Conservation (phyloP, 2,888 invertebrate genomes). For the Himalopsyche tibetana region DNA sequence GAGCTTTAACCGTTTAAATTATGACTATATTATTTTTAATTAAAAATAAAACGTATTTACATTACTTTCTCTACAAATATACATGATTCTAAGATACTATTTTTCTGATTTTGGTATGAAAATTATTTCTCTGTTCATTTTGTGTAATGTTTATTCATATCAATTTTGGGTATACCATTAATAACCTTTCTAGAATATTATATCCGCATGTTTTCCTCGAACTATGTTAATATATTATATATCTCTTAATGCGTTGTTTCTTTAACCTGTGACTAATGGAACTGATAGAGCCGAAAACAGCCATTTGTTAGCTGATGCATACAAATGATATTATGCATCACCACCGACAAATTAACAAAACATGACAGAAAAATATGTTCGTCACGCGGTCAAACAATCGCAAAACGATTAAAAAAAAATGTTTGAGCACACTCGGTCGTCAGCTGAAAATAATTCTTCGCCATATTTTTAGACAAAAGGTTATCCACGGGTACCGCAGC, state of each 20-base stretch:
- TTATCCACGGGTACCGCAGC: not conserved
- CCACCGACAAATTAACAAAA: constrained; percentile 7
- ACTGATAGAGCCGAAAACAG: not conserved
- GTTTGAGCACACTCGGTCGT: constrained; percentile 21
- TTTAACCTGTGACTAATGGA: constrained; percentile 38
- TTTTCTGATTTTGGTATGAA: no score
- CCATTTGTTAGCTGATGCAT: constrained; percentile 45
- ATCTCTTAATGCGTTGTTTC: not conserved
- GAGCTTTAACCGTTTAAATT: no score
- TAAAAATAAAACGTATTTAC: no score
- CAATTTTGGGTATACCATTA: no score
- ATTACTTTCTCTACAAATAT: no score
- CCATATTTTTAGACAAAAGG: constrained; percentile 34
- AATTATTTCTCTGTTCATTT: no score
- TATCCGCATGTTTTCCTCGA: no score
- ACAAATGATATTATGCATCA: constrained; percentile 44
- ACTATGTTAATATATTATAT: not conserved
- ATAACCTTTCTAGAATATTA: no score
- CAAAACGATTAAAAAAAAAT: not conserved
- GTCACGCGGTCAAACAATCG: constrained; percentile 1
- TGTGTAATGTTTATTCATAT: no score
- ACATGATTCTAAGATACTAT: no score
- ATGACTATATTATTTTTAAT: no score
- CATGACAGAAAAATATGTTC: constrained; percentile 47
- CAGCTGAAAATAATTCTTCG: constrained; percentile 1